Evolutionary conservation across 2,113 vertebrate genomes (phyloP).

Genomic region (Chrysemys picta): DNA sequence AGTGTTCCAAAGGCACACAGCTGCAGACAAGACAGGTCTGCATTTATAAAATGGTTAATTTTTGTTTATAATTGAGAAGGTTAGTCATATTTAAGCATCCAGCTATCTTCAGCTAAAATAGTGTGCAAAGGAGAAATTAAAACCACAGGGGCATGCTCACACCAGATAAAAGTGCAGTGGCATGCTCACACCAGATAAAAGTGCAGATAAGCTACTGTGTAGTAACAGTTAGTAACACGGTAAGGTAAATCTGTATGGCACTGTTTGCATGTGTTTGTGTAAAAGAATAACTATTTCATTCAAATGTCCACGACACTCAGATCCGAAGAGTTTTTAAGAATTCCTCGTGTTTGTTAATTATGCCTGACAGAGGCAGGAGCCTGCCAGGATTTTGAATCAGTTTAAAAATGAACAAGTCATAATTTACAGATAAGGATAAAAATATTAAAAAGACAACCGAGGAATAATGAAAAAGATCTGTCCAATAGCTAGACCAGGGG

Average conservation of each 20-base stretch:
- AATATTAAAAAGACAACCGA: constrained; percentile 20
- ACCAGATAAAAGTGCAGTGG: not conserved
- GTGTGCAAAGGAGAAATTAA: not conserved
- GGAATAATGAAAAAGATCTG: not conserved
- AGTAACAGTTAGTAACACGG: constrained; percentile 17
- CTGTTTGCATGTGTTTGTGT: not conserved
- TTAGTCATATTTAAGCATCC: not conserved
- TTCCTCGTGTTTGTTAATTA: constrained; percentile 42
- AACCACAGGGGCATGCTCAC: not conserved
- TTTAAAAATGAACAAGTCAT: constrained; percentile 48
- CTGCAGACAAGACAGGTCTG: constrained; percentile 5
- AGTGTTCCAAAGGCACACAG: not conserved
- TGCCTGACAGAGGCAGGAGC: not conserved
- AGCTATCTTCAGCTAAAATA: not conserved
- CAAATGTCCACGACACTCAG: constrained; percentile 52
- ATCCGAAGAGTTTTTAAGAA: constrained; percentile 46
- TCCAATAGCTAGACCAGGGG: not conserved
- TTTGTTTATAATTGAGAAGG: not conserved
- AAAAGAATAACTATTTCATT: constrained; percentile 35
- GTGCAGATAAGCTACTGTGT: not conserved
- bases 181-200: fast-evolving
- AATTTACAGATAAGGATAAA: constrained; percentile 31
- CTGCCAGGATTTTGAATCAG: constrained; percentile 45
- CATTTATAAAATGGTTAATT: constrained; percentile 23
- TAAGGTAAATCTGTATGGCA: constrained; percentile 14